A percentile compares a stretch with the other conserved stretches of the same genome.
Conservation (phyloP, 2,113 vertebrate genomes). For the western clawed frog (Xenopus tropicalis) region DNA sequence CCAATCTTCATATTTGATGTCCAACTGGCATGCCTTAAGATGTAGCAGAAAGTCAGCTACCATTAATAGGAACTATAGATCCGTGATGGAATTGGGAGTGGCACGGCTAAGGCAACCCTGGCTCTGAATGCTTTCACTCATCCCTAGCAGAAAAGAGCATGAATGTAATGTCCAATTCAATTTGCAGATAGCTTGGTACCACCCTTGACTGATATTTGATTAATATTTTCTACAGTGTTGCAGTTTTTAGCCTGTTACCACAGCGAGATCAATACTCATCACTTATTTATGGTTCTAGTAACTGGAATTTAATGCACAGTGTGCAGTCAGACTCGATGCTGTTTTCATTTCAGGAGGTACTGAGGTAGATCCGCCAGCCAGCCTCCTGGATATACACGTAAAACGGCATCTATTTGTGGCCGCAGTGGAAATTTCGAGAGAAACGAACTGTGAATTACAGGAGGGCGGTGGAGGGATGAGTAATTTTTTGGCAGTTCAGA, state of each 20-base stretch:
- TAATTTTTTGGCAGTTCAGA: slow-evolving; percentile 26
- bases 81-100: no score
- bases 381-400: slow-evolving; percentile 43
- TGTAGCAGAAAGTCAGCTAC: no score
- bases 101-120: no score
- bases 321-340: slow-evolving; percentile 50
- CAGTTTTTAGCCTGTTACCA: slow-evolving; percentile 51
- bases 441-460: slow-evolving; percentile 5
- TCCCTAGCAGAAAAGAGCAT: not conserved
- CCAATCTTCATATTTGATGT: no score
- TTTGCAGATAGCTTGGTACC: not conserved
- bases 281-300: slow-evolving; percentile 61
- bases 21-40: no score
- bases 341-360: slow-evolving; percentile 46
- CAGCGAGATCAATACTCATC: slow-evolving; percentile 52
- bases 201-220: not conserved
- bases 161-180: not conserved
- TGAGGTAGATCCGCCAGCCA: slow-evolving; percentile 50
- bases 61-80: no score
- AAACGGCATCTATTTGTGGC: slow-evolving; percentile 40
- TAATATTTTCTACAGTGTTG: slow-evolving; percentile 27
- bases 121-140: not conserved
- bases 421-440: slow-evolving; percentile 1
- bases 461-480: slow-evolving; percentile 27
- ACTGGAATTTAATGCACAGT: slow-evolving; percentile 56